Conservation (phyloP, 2,888 invertebrate genomes). For the Ophion slaviceki region DNA sequence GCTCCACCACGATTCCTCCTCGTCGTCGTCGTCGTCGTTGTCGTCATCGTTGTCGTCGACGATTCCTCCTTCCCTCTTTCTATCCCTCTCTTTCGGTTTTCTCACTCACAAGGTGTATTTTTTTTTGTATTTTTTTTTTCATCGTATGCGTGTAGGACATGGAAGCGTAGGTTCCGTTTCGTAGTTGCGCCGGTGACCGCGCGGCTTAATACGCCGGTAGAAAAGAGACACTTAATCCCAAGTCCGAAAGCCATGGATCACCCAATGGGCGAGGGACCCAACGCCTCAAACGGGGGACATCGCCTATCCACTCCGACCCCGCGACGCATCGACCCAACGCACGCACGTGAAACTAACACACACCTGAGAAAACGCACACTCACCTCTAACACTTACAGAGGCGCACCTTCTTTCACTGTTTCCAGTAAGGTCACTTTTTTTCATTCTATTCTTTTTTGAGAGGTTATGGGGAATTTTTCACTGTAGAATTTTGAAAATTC, state of each 20-base stretch:
- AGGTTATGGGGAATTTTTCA: neutral
- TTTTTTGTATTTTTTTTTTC: conserved; percentile 46
- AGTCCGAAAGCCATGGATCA: conserved; percentile 74
- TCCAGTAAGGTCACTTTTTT: conserved; percentile 9
- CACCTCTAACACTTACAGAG: conserved; percentile 29
- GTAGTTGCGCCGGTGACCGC: conserved; percentile 57
- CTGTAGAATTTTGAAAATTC: too few relatives aligned
- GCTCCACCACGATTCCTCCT: conserved; percentile 55
- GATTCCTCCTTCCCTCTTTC: conserved; percentile 68
- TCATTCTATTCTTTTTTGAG: conserved; percentile 3
- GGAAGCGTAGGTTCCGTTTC: conserved; percentile 68
- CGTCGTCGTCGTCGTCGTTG: conserved; percentile 34
- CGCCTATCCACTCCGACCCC: conserved; percentile 51
- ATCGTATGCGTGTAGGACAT: conserved; percentile 54
- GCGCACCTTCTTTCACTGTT: conserved; percentile 55
- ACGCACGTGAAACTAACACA: neutral
- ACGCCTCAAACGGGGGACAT: conserved; percentile 54
- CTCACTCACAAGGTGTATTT: conserved; percentile 30
- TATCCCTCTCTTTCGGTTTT: conserved; percentile 43
- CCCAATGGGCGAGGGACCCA: conserved; percentile 69
- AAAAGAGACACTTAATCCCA: conserved; percentile 66
- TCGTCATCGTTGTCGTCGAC: conserved; percentile 36
- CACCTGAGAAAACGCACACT: neutral
- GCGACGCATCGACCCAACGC: conserved; percentile 56
- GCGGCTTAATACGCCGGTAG: conserved; percentile 15